Conservation (phyloP, 2,113 vertebrate genomes). For the Corythoichthys haematopterus region DNA sequence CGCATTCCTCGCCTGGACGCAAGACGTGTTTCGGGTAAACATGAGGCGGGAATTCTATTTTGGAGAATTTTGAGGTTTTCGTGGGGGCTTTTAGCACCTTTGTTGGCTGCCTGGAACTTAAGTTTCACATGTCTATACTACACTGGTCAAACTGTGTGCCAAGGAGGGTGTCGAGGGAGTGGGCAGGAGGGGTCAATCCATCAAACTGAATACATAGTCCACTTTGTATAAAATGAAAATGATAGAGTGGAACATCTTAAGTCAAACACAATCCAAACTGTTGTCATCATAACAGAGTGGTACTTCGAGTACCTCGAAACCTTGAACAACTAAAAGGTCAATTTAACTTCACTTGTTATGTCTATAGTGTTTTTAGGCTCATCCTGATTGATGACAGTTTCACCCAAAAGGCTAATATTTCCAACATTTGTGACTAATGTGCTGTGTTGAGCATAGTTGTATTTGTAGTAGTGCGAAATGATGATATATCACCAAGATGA, state of each 20-base stretch:
- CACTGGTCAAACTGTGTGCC: constrained; percentile 51
- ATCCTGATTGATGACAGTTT: too few species aligned
- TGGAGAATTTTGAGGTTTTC: constrained; percentile 64
- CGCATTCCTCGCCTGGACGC: constrained; percentile 52
- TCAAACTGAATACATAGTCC: constrained; percentile 58
- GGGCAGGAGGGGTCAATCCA: constrained; percentile 54
- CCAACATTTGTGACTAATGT: too few species aligned
- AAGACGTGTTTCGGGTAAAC: constrained; percentile 59
- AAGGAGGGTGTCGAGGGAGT: constrained; percentile 24
- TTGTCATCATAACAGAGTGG: too few species aligned
- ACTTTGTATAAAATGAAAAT: constrained; percentile 64
- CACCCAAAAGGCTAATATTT: too few species aligned
- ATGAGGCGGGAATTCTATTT: constrained; percentile 35
- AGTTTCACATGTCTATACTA: constrained; percentile 48
- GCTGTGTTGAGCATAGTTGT: too few species aligned
- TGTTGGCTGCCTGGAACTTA: constrained; percentile 36
- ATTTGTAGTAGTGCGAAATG: too few species aligned
- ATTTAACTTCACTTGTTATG: too few species aligned
- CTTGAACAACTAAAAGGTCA: too few species aligned
- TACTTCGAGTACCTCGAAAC: too few species aligned
- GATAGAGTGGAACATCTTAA: constrained; percentile 1
- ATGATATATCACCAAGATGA: too few species aligned
- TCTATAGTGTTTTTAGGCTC: too few species aligned
- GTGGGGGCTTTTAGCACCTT: constrained; percentile 44
- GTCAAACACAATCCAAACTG: too few species aligned